Percentiles rank a stretch among this genome's conserved stretches.
Conservation (phyloP, 2,888 invertebrate species). For the Opisthograptis luteolata region DNA sequence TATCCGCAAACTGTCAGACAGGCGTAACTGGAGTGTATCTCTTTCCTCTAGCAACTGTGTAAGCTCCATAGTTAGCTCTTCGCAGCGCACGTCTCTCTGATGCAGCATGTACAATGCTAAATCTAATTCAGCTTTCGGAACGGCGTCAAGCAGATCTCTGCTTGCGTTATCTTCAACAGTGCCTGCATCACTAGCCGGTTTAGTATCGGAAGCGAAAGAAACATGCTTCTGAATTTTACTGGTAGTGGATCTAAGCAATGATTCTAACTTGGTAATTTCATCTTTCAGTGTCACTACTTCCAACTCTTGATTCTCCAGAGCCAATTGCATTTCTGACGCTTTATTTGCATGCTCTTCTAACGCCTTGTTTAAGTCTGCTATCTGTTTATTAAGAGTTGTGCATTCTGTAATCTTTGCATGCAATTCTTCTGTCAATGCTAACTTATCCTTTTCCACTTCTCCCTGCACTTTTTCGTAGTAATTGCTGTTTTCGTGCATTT, state of each 20-base stretch:
- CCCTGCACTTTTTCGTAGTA: slow-evolving; percentile 55
- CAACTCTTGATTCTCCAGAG: slow-evolving; percentile 87
- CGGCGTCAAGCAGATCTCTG: slow-evolving; percentile 66
- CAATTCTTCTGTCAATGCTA: slow-evolving; percentile 59
- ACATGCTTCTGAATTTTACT: slow-evolving; percentile 76
- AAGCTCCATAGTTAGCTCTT: slow-evolving; percentile 93
- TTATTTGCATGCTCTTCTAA: slow-evolving; percentile 83
- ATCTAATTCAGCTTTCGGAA: slow-evolving; percentile 88
- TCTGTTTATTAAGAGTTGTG: slow-evolving; percentile 74
- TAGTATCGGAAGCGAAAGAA: slow-evolving; percentile 75
- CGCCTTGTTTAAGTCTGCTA: slow-evolving; percentile 80
- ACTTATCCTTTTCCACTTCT: slow-evolving; percentile 60
- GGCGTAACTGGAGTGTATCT: slow-evolving; percentile 91
- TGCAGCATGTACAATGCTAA: slow-evolving; percentile 93
- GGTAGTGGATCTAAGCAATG: slow-evolving; percentile 56
- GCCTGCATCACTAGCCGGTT: slow-evolving; percentile 54
- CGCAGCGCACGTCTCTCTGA: slow-evolving; percentile 93
- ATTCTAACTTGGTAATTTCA: slow-evolving; percentile 78
- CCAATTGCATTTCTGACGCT: slow-evolving; percentile 83
- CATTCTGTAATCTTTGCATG: slow-evolving; percentile 77
- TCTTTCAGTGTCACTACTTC: slow-evolving; percentile 90
- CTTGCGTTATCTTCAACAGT: slow-evolving; percentile 44
- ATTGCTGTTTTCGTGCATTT: slow-evolving; percentile 77
- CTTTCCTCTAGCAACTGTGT: slow-evolving; percentile 93
- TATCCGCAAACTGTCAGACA: slow-evolving; percentile 91